Evolutionary conservation across 2,113 vertebrate species (phyloP).

Genomic region (Lepisosteus oculatus): DNA sequence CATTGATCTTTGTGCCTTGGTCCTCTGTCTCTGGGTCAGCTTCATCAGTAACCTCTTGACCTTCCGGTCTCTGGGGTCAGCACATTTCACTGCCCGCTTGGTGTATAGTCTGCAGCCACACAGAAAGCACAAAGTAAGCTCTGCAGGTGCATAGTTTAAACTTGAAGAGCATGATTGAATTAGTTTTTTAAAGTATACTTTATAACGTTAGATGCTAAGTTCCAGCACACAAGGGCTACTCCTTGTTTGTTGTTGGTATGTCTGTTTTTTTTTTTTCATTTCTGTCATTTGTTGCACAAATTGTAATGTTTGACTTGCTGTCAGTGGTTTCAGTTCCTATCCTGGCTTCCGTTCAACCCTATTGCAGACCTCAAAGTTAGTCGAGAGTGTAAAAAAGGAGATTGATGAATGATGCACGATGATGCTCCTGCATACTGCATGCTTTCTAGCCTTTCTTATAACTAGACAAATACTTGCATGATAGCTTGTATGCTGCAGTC

Average conservation of each 20-base stretch:
- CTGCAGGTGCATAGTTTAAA: too few relatives aligned
- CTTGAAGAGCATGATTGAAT: too few relatives aligned
- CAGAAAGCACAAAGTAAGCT: too few relatives aligned
- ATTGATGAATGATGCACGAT: too few relatives aligned
- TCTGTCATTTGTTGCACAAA: neutral
- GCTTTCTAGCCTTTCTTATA: too few relatives aligned
- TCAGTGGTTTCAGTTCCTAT: constrained; percentile 7
- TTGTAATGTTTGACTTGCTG: neutral
- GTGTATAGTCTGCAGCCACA: constrained; percentile 64
- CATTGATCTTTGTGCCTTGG: constrained; percentile 55
- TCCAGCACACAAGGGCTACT: too few relatives aligned
- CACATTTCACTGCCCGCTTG: constrained; percentile 71
- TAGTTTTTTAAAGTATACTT: too few relatives aligned
- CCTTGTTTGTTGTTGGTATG: too few relatives aligned
- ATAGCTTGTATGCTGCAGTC: constrained; percentile 77
- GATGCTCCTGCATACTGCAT: constrained; percentile 47
- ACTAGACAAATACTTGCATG: constrained; percentile 70
- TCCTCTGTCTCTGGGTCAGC: constrained; percentile 54
- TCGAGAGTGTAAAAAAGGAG: too few relatives aligned
- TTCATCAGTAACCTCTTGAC: constrained; percentile 70
- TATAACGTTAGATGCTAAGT: too few relatives aligned
- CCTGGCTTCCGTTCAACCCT: neutral
- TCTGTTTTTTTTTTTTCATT: too few relatives aligned
- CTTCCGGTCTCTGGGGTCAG: constrained; percentile 68
- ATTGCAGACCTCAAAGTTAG: constrained; percentile 49